phyloP scores from a whole-genome alignment of 2,113 vertebrate genomes.

The Puffinus mauretanicus region DNA sequence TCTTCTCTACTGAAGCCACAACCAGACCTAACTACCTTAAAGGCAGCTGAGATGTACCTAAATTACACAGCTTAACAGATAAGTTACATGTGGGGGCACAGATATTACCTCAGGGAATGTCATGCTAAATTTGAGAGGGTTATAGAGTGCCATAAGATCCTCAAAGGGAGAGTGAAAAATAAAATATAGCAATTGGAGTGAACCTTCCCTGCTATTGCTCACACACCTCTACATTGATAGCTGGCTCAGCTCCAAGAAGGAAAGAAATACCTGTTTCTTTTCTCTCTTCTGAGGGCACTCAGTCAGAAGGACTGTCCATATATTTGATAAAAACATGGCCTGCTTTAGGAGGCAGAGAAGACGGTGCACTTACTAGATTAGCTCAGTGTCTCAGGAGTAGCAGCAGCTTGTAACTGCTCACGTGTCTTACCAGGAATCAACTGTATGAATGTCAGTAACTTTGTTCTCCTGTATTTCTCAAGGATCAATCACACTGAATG shows the following conservation, averaged over 20 bases:
- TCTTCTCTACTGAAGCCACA: neutral
- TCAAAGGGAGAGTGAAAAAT: neutral
- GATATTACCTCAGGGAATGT: neutral
- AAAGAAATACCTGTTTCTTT: neutral
- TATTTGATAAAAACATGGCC: neutral
- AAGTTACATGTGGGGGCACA: neutral
- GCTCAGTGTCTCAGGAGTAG: neutral
- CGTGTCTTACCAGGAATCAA: neutral
- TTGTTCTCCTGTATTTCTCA: neutral
- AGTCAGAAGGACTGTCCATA: neutral
- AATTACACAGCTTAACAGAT: neutral
- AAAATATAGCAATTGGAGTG: neutral
- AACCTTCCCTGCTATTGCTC: neutral
- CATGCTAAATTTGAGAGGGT: neutral
- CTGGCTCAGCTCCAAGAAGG: neutral
- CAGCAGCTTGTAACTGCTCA: neutral
- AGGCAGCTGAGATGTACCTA: neutral
- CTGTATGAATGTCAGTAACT: rapidly evolving
- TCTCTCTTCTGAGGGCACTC: neutral
- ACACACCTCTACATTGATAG: neutral
- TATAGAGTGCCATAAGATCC: neutral
- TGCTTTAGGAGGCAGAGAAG: neutral
- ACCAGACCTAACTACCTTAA: neutral
- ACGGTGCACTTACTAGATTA: neutral
- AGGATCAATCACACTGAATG: neutral